Base-by-base conservation (phyloP, 2,888 invertebrate genomes). In the Philereme transversata region DNA sequence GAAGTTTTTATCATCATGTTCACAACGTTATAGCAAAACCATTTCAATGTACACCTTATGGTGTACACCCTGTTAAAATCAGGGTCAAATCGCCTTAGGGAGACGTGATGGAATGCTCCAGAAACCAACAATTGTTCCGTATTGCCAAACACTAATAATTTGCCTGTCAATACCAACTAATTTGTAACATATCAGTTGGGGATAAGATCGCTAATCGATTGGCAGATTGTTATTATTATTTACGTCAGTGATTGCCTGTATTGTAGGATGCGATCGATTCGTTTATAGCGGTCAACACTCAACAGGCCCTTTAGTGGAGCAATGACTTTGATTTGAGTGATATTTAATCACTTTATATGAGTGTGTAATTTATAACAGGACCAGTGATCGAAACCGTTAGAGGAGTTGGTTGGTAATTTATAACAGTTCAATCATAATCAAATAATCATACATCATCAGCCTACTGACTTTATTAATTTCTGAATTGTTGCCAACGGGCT, bases 181-280 rank as follows among this genome's bases (percentile, higher is more conserved):
- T 51, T 44, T 56, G 44, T 11, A 40, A 33, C 44, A 11, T 55
- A 51, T 43, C 6, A 8, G 57, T n/a, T 35, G 40, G 40, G 41
- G n/a, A 55, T 64, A 64, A 45, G 60, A 52, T 52, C 10, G 35
- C 33, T 8, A 43, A 62, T 62, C n/a, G 44, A 4, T 46, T 36
- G 44, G 48, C 40, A 47, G 11, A 52, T 54, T 40, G 7, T 22
- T 52, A 41, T 38, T 57, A 51, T 55, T 54, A 63, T 69, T 65
- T 74, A 73, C 62, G 67, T 68, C 69, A 57, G 60, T 79, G 79
- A 83, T 83, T 83, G 77, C 72, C 68, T 76, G 73, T 70, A 79
- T 83, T 83, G 82, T 83, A 69, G 64, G 66, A 72, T 72, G 67
- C 65, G 50, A 71, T 72, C 71, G 73, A 71, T 76, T 57, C 67